These are phyloP conservation scores for Nerophis ophidion DNA, from an alignment of 2,113 vertebrate species.

Conservation along the genomic window DNA sequence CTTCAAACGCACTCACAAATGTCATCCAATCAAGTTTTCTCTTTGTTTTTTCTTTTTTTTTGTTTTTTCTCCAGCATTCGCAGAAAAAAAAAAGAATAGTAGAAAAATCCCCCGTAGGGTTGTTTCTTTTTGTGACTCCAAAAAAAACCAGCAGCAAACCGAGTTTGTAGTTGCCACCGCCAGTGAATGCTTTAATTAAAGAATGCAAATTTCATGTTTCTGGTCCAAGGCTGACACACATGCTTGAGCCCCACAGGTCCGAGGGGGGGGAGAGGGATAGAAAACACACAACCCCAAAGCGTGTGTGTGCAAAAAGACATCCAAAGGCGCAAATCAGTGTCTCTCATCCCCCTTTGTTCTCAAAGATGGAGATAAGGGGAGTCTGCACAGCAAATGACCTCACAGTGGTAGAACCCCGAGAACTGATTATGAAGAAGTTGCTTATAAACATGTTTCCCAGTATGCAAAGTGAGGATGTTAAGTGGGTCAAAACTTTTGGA, in stretches of 20 bases:
- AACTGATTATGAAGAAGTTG: constrained; percentile 56
- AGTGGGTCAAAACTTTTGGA: constrained; percentile 57
- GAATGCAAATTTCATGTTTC: constrained; percentile 73
- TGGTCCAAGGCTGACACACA: constrained; percentile 66
- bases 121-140: constrained; percentile 60
- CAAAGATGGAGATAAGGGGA: constrained; percentile 46
- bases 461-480: constrained; percentile 45
- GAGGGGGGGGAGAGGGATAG: too few relatives aligned
- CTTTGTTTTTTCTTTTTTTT: constrained; percentile 13
- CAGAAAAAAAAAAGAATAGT: constrained; percentile 6
- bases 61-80: neutral
- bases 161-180: constrained; percentile 59
- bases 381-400: constrained; percentile 45
- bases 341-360: constrained; percentile 53
- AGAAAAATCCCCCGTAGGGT: constrained; percentile 47
- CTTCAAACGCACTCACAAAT: constrained; percentile 43
- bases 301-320: constrained; percentile 20
- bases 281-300: constrained; percentile 17
- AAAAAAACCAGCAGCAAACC: constrained; percentile 52
- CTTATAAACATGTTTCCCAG: constrained; percentile 55
- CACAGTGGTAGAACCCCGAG: constrained; percentile 40
- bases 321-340: constrained; percentile 49
- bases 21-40: constrained; percentile 52
- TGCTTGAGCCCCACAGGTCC: constrained; percentile 53
- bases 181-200: constrained; percentile 69